phyloP scores from a whole-genome alignment of 2,888 invertebrate genomes.

The Phengaris alcon region DNA sequence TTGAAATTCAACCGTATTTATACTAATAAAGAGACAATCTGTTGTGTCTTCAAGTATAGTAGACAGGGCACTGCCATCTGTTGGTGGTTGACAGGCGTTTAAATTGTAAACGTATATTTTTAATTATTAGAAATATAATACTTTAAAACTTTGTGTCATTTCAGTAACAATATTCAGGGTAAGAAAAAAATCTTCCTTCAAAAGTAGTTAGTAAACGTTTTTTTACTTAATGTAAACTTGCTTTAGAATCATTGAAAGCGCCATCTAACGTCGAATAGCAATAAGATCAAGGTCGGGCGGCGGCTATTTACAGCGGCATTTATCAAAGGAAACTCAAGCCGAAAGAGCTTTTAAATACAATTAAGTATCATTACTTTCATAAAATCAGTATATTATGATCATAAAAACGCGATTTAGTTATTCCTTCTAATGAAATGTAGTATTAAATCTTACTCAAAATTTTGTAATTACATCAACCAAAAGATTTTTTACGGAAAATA shows the following conservation, averaged over 20 bases:
- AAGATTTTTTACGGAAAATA: too few relatives aligned
- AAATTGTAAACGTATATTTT: too few relatives aligned
- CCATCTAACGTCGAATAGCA: conserved; percentile 2
- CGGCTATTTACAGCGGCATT: background rate
- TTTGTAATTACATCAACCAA: too few relatives aligned
- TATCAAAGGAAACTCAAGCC: background rate
- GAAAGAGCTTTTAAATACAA: background rate
- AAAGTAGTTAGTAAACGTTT: too few relatives aligned
- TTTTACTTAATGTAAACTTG: background rate
- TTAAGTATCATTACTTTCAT: background rate
- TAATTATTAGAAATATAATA: too few relatives aligned
- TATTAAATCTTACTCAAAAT: too few relatives aligned
- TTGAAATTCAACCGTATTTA: background rate
- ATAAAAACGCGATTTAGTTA: background rate
- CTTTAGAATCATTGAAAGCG: background rate
- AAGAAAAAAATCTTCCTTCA: too few relatives aligned
- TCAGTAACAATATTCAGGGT: too few relatives aligned
- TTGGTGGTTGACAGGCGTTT: too few relatives aligned
- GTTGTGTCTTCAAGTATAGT: background rate
- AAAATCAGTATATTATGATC: background rate
- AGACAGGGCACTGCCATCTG: background rate
- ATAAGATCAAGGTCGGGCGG: background rate
- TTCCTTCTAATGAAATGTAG: too few relatives aligned
- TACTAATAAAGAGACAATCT: background rate
- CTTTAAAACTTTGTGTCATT: too few relatives aligned